Base-by-base conservation (phyloP, 1,140 invertebrate genomes). In the Probaryconus sp. region DNA sequence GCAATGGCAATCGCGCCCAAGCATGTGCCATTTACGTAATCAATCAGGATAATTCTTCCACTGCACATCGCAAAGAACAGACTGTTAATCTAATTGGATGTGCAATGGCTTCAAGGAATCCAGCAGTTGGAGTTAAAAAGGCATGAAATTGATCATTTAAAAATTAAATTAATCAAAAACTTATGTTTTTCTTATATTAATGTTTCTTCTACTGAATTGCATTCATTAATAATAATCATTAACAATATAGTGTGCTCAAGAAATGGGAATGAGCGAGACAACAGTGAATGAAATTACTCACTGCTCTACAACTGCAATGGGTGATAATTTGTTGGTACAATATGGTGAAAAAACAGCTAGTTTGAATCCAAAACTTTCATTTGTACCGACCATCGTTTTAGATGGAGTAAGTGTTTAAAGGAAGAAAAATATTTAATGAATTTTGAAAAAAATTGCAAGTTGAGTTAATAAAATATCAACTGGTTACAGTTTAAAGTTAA, bases 1-100 rank as follows among this genome's bases (percentile, higher is more conserved):
- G 93, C 56, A 82, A 88, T 21, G 91, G 91, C 1, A 93, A 93
- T 79, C 89, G 88, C 43, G 84, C 90, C 10, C 92, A 93, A 72
- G 89, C 90, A 3, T 93, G 92, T 64, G 90, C 87, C 14, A 82
- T 93, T n/a, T 0, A 79, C 3, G 76, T 80, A 14, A 84, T 87
- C 10, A 76, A 78, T 13, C 81, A 90, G 30, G 63, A 55, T 38
- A 48, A 10, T 13, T 6, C 82, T 1, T 17, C 31, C 5, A 37
- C 30, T 79, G 79, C 84, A 58, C 43, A 77, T 2, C 78, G 84
- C 43, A 87, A 90, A 68, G 47, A 77, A 24, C 67, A 82, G 31
- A 82, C 80, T 43, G 83, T 90, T 9, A 77, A 87, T 35, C 87
- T 91, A 43, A 87, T 90, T 5, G 80, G 85, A 67, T 92, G 91